Conservation (phyloP, 2,888 invertebrate genomes). For the Megastigmus dorsalis region DNA sequence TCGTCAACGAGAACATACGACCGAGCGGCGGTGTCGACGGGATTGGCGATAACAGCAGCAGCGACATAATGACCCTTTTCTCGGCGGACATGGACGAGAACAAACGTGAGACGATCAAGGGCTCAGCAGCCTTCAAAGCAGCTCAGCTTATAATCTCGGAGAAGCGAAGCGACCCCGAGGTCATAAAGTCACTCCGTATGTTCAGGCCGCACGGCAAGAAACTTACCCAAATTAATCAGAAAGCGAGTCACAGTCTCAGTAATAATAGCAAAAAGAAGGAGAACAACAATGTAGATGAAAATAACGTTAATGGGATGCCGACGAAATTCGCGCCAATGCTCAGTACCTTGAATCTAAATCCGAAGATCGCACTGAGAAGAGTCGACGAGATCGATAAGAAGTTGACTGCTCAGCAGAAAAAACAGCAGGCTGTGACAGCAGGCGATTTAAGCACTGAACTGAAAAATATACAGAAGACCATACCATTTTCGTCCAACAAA, state of each 20-base stretch:
- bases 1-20: conserved; percentile 68
- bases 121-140: conserved; percentile 68
- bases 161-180: conserved; percentile 75
- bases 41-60: conserved; percentile 69
- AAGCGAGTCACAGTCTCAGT: conserved; percentile 40
- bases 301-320: conserved; percentile 54
- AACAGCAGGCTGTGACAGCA: conserved; percentile 59
- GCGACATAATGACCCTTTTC: conserved; percentile 71
- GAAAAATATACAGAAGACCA: conserved; percentile 68
- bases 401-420: conserved; percentile 54
- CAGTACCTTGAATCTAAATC: conserved; percentile 73
- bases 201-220: conserved; percentile 74
- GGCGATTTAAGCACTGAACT: conserved; percentile 68
- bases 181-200: conserved; percentile 76
- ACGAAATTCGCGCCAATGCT: conserved; percentile 71
- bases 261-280: conserved; percentile 57
- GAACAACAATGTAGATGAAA: conserved; percentile 59
- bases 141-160: conserved; percentile 70
- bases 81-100: conserved; percentile 72
- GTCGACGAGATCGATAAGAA: conserved; percentile 68
- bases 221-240: conserved; percentile 54
- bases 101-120: conserved; percentile 71
- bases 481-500: conserved; percentile 66
- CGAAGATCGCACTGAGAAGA: conserved; percentile 73
- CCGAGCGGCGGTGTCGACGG: conserved; percentile 63